Percentiles rank a stretch among this genome's conserved stretches.
Conservation (phyloP, 2,888 invertebrate species). For the Chironomus tentans region DNA sequence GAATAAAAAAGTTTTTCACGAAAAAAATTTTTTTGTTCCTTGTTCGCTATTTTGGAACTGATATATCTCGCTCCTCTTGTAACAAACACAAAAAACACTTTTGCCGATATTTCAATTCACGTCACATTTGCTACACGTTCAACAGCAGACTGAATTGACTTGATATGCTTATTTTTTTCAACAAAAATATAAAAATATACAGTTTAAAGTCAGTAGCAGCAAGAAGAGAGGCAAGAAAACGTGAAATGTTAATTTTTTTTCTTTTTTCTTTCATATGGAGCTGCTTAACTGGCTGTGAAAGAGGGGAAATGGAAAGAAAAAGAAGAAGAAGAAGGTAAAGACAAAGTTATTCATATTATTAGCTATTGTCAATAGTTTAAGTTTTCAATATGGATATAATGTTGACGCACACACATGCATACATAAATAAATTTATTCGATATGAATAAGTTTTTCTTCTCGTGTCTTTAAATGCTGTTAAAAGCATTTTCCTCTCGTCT, state of each 20-base stretch:
- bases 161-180: conserved; percentile 10
- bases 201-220: not conserved
- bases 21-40: conserved; percentile 3
- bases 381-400: not conserved
- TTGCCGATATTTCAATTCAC: conserved; percentile 1
- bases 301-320: conserved; percentile 10
- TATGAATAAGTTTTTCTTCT: not conserved
- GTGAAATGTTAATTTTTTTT: conserved; percentile 23
- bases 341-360: not conserved
- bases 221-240: conserved; percentile 6
- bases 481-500: too few relatives aligned
- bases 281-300: not conserved
- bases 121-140: conserved; percentile 14
- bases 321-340: not conserved
- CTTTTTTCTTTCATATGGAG: not conserved
- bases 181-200: conserved; percentile 4
- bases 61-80: too few relatives aligned
- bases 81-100: not conserved
- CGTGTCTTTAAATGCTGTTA: not conserved
- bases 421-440: not conserved
- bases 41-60: not conserved
- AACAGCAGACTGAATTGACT: conserved; percentile 15
- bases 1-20: not conserved
- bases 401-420: not conserved
- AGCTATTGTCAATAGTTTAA: not conserved